Evolutionary conservation across 2,888 invertebrate species (phyloP), one percentile per base, ranked within the genome.

Genomic region (Ochropacha duplaris): DNA sequence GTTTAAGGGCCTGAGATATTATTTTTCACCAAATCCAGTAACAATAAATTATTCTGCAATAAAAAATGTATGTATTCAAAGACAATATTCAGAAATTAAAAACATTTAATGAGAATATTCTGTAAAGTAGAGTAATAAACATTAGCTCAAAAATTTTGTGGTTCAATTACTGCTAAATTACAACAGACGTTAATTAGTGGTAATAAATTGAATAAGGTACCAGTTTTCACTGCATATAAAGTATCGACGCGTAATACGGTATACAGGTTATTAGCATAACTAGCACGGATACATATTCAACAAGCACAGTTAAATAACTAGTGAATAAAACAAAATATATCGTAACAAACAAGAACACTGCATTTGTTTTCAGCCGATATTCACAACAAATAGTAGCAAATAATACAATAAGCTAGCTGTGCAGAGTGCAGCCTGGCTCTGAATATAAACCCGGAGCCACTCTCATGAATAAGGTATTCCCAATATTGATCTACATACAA

Each of bases 401-500:
- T 68, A 74, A 67, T 69, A 62, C 67, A 74, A 72, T 73, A 72
- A 72, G 68, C 68, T 67, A 56, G 49, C 55, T 57, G 61, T 61
- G 59, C 58, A 63, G 56, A 66, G 61, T 69, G 76, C 67, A 72
- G 58, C 57, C 61, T 61, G 58, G 56, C 61, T 57, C 60, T 57
- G 68, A 58, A 66, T 61, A 64, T 65, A 52, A 52, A 52, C 31
- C 14, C 64, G 56, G 64, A 65, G 66, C 64, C 70, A 61, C 70
- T 63, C 71, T 81, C 80, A 85, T 87, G 83, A 86, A 87, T 88
- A 86, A 79, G 69, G 69, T 75, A 83, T 78, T 76, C 61, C 62
- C 68, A 76, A 72, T 84, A 88, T 86, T 75, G 84, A 87, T 84
- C 78, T 71, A 59, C 62, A 66, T 71, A 69, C 61, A 44, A 60